Evolutionary conservation across 1,140 invertebrate genomes (phyloP).

Genomic region (Diprion similis): DNA sequence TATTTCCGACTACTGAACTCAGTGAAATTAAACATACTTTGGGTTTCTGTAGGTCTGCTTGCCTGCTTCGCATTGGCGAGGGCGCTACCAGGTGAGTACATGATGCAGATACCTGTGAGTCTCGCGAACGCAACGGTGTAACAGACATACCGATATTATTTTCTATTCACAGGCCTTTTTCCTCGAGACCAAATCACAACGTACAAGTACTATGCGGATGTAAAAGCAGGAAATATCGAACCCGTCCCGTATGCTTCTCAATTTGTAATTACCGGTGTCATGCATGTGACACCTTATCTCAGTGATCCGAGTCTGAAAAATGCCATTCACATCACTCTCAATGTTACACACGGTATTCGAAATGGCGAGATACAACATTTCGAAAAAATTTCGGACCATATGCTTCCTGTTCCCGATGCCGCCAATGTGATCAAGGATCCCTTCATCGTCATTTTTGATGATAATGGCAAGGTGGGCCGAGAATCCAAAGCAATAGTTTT

Average conservation of each 20-base stretch:
- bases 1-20: not conserved
- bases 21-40: not conserved
- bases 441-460: slow-evolving; percentile 46
- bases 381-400: not conserved
- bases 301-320: slow-evolving; percentile 33
- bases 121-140: not conserved
- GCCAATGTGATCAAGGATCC: slow-evolving; percentile 40
- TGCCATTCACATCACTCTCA: slow-evolving; percentile 41
- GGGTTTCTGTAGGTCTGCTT: slow-evolving; percentile 35
- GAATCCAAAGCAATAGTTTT: slow-evolving; percentile 37
- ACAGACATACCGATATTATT: not conserved
- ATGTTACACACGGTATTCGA: slow-evolving; percentile 48
- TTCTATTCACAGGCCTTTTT: slow-evolving; percentile 35
- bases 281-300: slow-evolving; percentile 42
- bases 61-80: slow-evolving; percentile 29
- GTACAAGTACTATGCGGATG: slow-evolving; percentile 52
- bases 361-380: slow-evolving; percentile 40
- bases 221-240: slow-evolving; percentile 47
- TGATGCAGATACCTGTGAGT: not conserved
- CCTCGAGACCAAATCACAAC: slow-evolving; percentile 47
- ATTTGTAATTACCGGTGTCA: slow-evolving; percentile 44
- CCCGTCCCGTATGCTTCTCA: slow-evolving; percentile 49
- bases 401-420: slow-evolving; percentile 29
- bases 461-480: slow-evolving; percentile 35
- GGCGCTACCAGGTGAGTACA: slow-evolving; percentile 37